Base-by-base conservation (phyloP, 2,888 invertebrate genomes). In the Cryptus armator region DNA sequence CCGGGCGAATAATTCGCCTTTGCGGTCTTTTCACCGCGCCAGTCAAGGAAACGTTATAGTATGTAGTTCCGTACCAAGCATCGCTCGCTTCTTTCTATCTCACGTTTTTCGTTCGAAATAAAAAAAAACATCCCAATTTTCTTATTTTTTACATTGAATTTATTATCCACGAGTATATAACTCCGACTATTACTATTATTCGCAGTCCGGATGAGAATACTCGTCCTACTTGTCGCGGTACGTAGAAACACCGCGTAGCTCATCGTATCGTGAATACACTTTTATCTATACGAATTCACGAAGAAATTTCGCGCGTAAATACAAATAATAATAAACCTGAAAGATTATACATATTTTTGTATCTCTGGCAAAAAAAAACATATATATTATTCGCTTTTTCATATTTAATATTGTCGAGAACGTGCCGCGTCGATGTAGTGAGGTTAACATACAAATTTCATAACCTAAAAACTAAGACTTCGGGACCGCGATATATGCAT, bases 1-100 rank as follows among this genome's bases (percentile, higher is more conserved):
- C 46, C 76, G 71, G 53, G 66, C 56, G 82, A 82, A 83, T 83
- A 76, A 83, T 80, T 80, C 75, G 79, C 68, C 43, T 74, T 70
- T 68, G 67, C 67, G 12, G 83, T 79, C 74, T 72, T 53, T 79
- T 83, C 83, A 68, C 48, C 72, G 77, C 62, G 68, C 72, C 67
- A 74, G 72, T 66, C 59, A 46, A 59, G 46, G 51, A 46, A 62
- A 56, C 59, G 16, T 19, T 67, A 67, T 19, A 67, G 16, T 7
- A 19, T 48, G 14, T 44, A 24, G 7, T 44, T 53, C 56, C 16
- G 32, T 53, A 14, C 10, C 43, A 37, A 37, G 37, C 5, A 37
- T 48, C 19, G 53, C 56, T 4, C 72, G 32, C 3, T 37, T 37
- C 37, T 32, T 43, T 37, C 59, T 1, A 32, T 37, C 37, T 37